Conservation (phyloP, 1,140 invertebrate genomes). For the Drosophila littoralis region DNA sequence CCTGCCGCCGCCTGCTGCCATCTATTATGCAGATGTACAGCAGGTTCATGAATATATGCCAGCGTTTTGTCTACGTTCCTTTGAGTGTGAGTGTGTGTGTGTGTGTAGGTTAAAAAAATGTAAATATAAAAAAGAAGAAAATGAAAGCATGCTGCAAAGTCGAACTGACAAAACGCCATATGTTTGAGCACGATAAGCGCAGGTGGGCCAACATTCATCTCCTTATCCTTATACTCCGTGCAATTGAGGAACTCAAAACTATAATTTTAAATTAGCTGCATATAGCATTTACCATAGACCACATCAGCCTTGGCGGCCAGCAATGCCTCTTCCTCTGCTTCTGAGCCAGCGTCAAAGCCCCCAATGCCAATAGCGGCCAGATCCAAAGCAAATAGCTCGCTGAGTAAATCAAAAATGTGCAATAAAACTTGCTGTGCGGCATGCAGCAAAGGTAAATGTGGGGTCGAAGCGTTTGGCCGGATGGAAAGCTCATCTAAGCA, state of each 20-base stretch:
- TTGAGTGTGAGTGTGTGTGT: conserved; percentile 15
- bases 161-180: conserved; percentile 78
- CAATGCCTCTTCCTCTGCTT: too few species aligned
- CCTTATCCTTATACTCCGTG: conserved; percentile 5
- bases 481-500: conserved; percentile 70
- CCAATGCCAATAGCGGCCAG: conserved; percentile 4
- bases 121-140: conserved; percentile 27
- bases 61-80: conserved; percentile 64
- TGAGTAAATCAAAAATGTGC: conserved; percentile 76
- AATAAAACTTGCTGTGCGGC: conserved; percentile 70
- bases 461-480: conserved; percentile 6
- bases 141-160: conserved; percentile 30
- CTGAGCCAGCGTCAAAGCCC: conserved; percentile 24
- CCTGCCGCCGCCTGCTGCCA: conserved; percentile 69
- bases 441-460: conserved; percentile 51
- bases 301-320: not conserved
- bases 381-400: conserved; percentile 39
- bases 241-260: conserved; percentile 57
- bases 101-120: conserved; percentile 23
- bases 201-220: conserved; percentile 8
- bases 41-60: conserved; percentile 80
- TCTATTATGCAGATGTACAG: conserved; percentile 80
- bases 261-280: conserved; percentile 75
- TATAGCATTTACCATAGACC: conserved; percentile 15
- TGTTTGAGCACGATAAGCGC: conserved; percentile 72